A percentile compares a stretch with the other conserved stretches of the same genome.
phyloP scores from a whole-genome alignment of 2,113 vertebrate genomes.

The Rhabdomys dilectus region DNA sequence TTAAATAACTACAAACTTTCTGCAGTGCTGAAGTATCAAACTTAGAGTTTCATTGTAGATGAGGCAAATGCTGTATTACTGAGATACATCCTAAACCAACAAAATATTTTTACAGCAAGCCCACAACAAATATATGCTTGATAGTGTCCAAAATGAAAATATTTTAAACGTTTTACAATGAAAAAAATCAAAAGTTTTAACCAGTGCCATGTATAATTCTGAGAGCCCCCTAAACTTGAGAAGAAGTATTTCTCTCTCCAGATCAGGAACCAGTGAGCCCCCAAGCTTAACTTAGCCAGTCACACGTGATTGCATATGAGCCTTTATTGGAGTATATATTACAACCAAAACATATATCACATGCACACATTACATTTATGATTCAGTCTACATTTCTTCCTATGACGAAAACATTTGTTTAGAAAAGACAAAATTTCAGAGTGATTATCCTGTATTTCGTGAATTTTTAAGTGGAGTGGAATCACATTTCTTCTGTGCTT shows the following conservation, averaged over 20 bases:
- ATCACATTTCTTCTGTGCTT: neutral
- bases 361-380: neutral
- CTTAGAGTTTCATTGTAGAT: neutral
- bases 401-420: neutral
- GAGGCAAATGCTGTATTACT: neutral
- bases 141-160: constrained; percentile 26
- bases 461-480: neutral
- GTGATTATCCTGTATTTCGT: neutral
- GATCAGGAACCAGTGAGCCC: neutral
- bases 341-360: neutral
- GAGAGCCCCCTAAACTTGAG: neutral
- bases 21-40: neutral
- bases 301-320: neutral
- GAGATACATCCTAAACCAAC: neutral
- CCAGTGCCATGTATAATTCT: neutral
- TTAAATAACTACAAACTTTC: neutral
- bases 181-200: neutral
- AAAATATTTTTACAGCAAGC: neutral
- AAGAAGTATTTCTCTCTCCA: neutral
- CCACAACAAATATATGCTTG: neutral
- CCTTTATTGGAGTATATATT: neutral
- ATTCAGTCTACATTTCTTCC: neutral
- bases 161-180: neutral
- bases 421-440: neutral
- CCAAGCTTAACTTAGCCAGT: neutral